Evolutionary conservation across 1,140 invertebrate species (phyloP).

Genomic region (Calliphora vicina): DNA sequence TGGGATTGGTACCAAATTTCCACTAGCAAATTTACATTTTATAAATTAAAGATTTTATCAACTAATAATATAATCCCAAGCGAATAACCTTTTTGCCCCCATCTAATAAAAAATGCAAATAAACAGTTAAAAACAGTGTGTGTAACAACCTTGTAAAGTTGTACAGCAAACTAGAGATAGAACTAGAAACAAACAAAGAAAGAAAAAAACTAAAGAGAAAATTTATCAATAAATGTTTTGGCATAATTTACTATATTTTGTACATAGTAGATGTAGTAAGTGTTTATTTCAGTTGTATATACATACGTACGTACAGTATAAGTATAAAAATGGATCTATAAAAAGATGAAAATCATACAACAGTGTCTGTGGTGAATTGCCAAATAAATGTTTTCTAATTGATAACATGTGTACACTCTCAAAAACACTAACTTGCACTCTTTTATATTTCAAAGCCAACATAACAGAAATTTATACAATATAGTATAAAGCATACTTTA

Average conservation of each 20-base stretch:
- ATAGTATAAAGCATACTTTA: slow-evolving; percentile 10
- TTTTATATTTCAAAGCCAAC: not conserved
- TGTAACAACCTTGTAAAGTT: not conserved
- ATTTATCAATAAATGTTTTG: slow-evolving; percentile 11
- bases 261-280: not conserved
- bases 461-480: not conserved
- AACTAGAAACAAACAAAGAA: too few species aligned
- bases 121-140: not conserved
- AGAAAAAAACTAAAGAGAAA: not conserved
- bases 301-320: not conserved
- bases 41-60: too few species aligned
- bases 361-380: slow-evolving; percentile 11
- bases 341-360: not conserved
- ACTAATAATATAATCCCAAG: too few species aligned
- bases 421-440: not conserved
- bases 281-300: too few species aligned
- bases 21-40: too few species aligned
- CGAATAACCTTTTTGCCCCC: not conserved
- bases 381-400: slow-evolving; percentile 27
- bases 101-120: not conserved
- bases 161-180: not conserved
- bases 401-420: not conserved
- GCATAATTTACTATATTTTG: not conserved
- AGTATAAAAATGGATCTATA: too few species aligned
- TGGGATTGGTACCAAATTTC: too few species aligned